Evolutionary conservation across 2,113 vertebrate genomes (phyloP), one percentile per base, ranked within the genome.

Genomic region (Paramormyrops kingsleyae): DNA sequence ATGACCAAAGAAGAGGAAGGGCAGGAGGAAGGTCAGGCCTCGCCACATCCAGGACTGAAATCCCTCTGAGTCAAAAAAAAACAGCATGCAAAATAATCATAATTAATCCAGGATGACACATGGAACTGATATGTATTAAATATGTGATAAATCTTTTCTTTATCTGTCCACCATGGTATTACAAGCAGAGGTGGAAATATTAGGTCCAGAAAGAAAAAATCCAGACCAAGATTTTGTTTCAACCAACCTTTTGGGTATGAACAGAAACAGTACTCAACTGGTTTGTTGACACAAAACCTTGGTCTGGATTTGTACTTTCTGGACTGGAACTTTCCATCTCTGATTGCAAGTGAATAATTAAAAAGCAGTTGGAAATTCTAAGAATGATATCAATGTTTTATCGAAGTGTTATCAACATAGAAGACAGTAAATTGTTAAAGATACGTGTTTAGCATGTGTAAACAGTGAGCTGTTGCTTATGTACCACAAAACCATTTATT

Each of bases 31-130:
- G 50, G 97, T 99, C 92, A 99, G 94, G 39, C 98, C 98, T 91
- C 98, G 95, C 97, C 98, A 99, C 98, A 99, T 99, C 98, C 98
- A 99, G 19, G 98, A 99, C 95, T 99, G 98, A 95, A 99, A 99
- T 42, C 98, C 98, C 95, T 99, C 98, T 99, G 95, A 91, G 59
- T 35, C 80, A 70, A n/a, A 62, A 31, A 31, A 17, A 53, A 50
- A 56, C 4, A 87, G 50, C n/a, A 56, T 0, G 0, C 5, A 84
- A 8, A 83, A 39, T 6, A 42, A 84, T 46, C 4, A 47, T 9
- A 12, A 39, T 17, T 8, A 42, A 35, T 39, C 74, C 39, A 42
- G 31, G 15, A 19, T 42, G 35, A 80, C 74, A 77, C 70, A 27
- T 12, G n/a, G 10, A 66, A 31, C 27, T 70, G 1, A 31, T 70